Evolutionary conservation across 2,797 vertebrate species (phyloP), one percentile per base, ranked within the genome.

Genomic region (Poeciliopsis turneri): DNA sequence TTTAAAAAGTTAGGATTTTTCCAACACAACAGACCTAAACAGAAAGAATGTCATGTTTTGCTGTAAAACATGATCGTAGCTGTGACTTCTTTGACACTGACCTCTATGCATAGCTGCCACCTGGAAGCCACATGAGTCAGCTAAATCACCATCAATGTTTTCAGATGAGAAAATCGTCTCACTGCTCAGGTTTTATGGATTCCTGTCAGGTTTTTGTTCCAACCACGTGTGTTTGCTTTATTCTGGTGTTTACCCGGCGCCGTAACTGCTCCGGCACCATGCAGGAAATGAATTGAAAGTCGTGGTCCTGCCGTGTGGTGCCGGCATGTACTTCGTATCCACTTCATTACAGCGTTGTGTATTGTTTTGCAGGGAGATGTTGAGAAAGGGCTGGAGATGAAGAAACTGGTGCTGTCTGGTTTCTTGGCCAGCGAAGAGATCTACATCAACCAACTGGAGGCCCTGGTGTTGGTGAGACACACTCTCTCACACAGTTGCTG

Each of bases 381-480:
- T 0, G 97, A 99, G 78, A 99, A 99, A 87, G 97, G 97, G 30
- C 94, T 99, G 95, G 98, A 99, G 93, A 99, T 99, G 98, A 96
- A 98, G 92, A 98, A 98, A 84, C 90, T 99, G 92, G 98, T 99
- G 76, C 96, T 99, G 39, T 99, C 98, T 0, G 98, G 98, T 30
- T 98, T 99, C 90, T 87, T 99, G 93, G 97, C 98, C 93, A 99
- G 98, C 0, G 98, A 99, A 90, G 98, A 99, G 94, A 98, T 99
- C 94, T 99, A 99, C 93, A 98, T 99, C 79, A 99, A 99, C 94
- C 98, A 99, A 90, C 94, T 99, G 87, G 98, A 99, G 85, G 98
- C 98, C 18, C 92, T 99, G 81, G 89, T 99, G 79, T 92, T 99
- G 97, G 98, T 99, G 90, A 96, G 92, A 82, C 23, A 13, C 57